These are phyloP conservation scores for Nematopogon swammerdamellus DNA, from an alignment of 2,888 invertebrate genomes.

Conservation along the genomic window DNA sequence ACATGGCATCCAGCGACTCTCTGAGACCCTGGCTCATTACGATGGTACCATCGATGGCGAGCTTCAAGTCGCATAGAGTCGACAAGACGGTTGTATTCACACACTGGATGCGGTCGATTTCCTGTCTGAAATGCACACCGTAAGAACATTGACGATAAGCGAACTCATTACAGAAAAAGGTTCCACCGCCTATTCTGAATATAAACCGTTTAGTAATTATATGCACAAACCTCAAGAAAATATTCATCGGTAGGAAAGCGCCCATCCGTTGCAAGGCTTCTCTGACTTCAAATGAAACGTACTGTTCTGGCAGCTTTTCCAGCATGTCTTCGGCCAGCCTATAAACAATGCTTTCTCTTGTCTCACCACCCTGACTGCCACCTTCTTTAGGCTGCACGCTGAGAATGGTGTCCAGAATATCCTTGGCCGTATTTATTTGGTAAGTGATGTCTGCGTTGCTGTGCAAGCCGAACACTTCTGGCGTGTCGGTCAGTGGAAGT, in stretches of 20 bases:
- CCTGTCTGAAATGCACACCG: slow-evolving; percentile 60
- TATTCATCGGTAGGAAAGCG: slow-evolving; percentile 91
- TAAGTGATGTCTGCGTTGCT: slow-evolving; percentile 96
- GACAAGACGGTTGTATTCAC: slow-evolving; percentile 77
- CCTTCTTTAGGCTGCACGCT: slow-evolving; percentile 98
- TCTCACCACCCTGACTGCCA: slow-evolving; percentile 86
- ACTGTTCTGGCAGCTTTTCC: slow-evolving; percentile 67
- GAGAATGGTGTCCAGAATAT: slow-evolving; percentile 89
- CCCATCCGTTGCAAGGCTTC: slow-evolving; percentile 91
- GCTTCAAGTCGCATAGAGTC: slow-evolving; percentile 83
- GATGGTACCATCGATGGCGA: slow-evolving; percentile 96
- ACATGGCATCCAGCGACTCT: slow-evolving; percentile 92
- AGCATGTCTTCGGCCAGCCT: slow-evolving; percentile 44
- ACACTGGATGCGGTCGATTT: slow-evolving; percentile 79
- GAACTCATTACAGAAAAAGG: too few species aligned
- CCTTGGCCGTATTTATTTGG: slow-evolving; percentile 94
- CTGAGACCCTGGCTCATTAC: slow-evolving; percentile 91
- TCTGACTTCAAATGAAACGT: slow-evolving; percentile 84
- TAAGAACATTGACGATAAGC: slow-evolving; percentile 2
- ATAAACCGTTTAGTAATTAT: too few species aligned
- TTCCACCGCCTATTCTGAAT: too few species aligned
- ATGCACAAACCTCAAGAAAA: slow-evolving; percentile 70
- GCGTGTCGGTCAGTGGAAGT: slow-evolving; percentile 82
- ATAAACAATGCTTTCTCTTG: slow-evolving; percentile 89
- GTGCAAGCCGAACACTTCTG: slow-evolving; percentile 96